A percentile compares a stretch with the other conserved stretches of the same genome.
Evolutionary conservation across 2,113 vertebrate species (phyloP).

Genomic region (Glareola pratincola): DNA sequence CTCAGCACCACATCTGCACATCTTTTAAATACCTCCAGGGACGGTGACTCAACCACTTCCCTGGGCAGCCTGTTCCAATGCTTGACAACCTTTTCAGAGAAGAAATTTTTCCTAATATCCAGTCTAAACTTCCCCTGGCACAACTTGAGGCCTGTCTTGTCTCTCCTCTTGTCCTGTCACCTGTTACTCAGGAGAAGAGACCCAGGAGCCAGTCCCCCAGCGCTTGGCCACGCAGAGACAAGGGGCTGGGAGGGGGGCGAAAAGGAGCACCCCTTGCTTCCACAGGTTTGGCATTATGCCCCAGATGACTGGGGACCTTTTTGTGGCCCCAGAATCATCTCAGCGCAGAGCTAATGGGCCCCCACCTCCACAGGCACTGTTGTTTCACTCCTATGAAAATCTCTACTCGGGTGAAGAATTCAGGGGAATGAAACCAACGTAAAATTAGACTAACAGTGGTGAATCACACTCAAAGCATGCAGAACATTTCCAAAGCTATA

Average conservation of each 20-base stretch:
- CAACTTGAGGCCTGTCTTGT: not conserved
- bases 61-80: not conserved
- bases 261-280: not conserved
- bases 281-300: not conserved
- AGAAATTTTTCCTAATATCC: not conserved
- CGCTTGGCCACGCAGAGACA: not conserved
- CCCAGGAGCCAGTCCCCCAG: not conserved
- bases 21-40: not conserved
- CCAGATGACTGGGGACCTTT: not conserved
- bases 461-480: not conserved
- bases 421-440: not conserved
- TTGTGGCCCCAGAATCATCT: fast-evolving
- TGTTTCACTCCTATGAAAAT: not conserved
- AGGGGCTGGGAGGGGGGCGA: fast-evolving
- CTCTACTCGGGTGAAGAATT: not conserved
- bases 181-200: not conserved
- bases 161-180: not conserved
- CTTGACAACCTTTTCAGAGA: not conserved
- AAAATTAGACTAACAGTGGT: not conserved
- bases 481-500: not conserved
- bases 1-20: not conserved
- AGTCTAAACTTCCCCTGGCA: not conserved
- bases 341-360: not conserved
- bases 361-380: not conserved
- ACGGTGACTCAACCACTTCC: not conserved